Evolutionary conservation across 53 echinoderm and acorn worm genomes (phyloP), one percentile per base, ranked within the genome.

Genomic region (Hippasteria phrygiana): DNA sequence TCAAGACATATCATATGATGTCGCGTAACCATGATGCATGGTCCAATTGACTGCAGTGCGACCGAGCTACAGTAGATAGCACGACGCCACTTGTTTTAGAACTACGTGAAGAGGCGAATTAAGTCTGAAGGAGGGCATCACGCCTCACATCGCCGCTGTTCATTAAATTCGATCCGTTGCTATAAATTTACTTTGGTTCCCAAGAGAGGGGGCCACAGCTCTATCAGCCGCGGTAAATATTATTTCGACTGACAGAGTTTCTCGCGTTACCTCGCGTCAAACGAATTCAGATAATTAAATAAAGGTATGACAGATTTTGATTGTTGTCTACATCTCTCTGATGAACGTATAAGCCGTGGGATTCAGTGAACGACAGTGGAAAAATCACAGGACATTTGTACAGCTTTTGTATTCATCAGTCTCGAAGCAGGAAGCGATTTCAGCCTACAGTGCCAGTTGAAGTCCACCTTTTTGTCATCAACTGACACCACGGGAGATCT

Each of bases 81-180:
- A 73, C 75, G 34, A 32, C 75, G 32, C 75, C 48, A 75, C 51
- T 75, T 79, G 40, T 33, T 77, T 78, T 56, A n/a, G 43, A 51
- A 42, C 32, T 73, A 42, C 73, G 73, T n/a, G 73, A 39, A 40
- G 73, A 40, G 45, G 17, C 41, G 26, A 62, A 59, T 56, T 78
- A 80, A 62, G 64, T 12, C 80, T 41, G 46, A 38, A 39, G 70
- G 69, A 13, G 38, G 51, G 35, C 65, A 42, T 37, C 17, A 5
- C 26, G 2, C 11, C 43, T 17, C 55, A 17, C 59, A 5, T 24
- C 40, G 12, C 48, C 85, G 69, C 71, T 51, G 51, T 85, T 85
- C 70, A 85, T 85, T 85, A 70, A 85, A 85, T 70, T 71, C 14
- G 70, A 70, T 69, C 85, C 50, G 70, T 71, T 85, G 85, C 85